Evolutionary conservation across 1,140 invertebrate genomes (phyloP), one percentile per base, ranked within the genome.

Genomic region (Caenorhabditis latens): DNA sequence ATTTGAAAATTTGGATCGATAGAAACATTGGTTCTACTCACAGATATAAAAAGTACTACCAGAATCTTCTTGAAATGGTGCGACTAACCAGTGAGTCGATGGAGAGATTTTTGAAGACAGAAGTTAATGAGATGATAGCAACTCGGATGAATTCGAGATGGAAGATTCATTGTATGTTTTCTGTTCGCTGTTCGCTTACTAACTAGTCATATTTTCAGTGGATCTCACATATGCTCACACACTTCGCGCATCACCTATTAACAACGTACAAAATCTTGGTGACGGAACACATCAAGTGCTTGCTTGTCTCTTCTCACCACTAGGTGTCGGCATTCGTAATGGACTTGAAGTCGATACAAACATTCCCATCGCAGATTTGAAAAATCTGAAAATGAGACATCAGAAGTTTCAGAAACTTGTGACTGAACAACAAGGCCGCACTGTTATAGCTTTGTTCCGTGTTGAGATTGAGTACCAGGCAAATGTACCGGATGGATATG

Each of bases 221-320:
- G 71, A 79, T 11, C 46, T 79, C 19, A 79, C 71, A 0, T 50
- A 79, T 50, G 46, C 71, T 50, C 71, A 79, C 46, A 53, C 53
- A 13, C 46, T 79, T n/a, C 71, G 71, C 9, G 50, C 46, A 13
- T 79, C 71, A 24, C 71, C 71, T 13, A 13, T n/a, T 9, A 79
- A 53, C 46, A 79, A 79, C 46, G n/a, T n/a, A 4, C 21, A 11
- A 6, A 79, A 46, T 4, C 19, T 9, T 53, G 71, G 71, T 50
- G 71, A 79, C 24, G 71, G 71, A 43, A 53, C 63, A 11, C 63
- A 79, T 50, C 71, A 79, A 79, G 71, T 79, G 0, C 9, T 79
- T 21, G 14, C 32, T 6, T 79, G 46, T 79, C 71, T 79, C 14
- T 79, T 79, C 40, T 50, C 43, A 24, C 71, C 71, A 24, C 2